Evolutionary conservation across 2,797 vertebrate genomes (phyloP).

Genomic region (Lagorchestes hirsutus): DNA sequence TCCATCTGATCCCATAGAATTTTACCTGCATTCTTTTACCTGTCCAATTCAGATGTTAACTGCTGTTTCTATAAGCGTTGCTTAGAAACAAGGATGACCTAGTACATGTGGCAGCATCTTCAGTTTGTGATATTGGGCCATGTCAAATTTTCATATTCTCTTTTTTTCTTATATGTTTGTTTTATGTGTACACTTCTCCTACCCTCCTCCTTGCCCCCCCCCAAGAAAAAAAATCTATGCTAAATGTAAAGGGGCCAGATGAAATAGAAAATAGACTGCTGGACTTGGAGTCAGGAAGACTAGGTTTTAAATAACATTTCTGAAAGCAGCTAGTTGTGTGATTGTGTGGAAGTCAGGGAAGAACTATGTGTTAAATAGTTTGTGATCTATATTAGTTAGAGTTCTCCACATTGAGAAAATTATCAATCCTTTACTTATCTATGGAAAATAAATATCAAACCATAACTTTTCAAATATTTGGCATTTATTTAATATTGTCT

Average conservation of each 20-base stretch:
- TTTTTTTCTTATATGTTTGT: background rate
- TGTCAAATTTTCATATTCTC: background rate
- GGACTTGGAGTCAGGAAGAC: background rate
- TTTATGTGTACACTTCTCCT: background rate
- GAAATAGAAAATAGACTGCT: background rate
- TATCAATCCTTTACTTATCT: background rate
- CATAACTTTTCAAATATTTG: background rate
- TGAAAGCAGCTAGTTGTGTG: background rate
- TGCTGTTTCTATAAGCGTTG: background rate
- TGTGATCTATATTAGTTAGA: background rate
- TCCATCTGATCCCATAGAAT: constrained; percentile 42
- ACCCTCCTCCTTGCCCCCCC: background rate
- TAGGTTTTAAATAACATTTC: background rate
- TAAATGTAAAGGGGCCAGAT: background rate
- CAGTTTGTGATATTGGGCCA: background rate
- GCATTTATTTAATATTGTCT: background rate
- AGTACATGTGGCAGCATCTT: background rate
- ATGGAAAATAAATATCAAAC: background rate
- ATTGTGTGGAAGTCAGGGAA: background rate
- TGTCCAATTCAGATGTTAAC: background rate
- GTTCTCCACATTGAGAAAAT: background rate
- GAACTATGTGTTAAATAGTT: background rate
- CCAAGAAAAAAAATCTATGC: background rate
- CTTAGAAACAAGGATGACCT: background rate
- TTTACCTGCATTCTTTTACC: constrained; percentile 25